Evolutionary conservation across 1,140 invertebrate species (phyloP), one percentile per base, ranked within the genome.

Genomic region (Brachionus asplanchnoidis): DNA sequence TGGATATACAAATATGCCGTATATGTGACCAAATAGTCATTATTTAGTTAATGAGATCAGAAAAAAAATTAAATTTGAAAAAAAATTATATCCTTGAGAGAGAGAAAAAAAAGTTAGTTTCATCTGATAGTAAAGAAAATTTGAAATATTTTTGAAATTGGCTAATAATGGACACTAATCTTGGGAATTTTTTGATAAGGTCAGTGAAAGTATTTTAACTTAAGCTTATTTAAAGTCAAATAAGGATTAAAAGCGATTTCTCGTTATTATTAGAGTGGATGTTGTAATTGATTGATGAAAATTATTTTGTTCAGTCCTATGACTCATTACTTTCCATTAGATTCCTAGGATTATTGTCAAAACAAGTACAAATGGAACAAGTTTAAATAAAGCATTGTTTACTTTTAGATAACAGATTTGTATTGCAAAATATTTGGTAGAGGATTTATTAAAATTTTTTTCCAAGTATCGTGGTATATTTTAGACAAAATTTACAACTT

Each of bases 221-320:
- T 73, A 73, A 73, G 68, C 36, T 11, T 42, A 60, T 60, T 73
- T 42, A 20, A 73, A 73, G 68, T 8, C 17, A 73, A 73, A 73
- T 73, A 42, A 73, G 68, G 68, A 73, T 73, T 73, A 73, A 60
- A 20, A 60, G 53, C 5, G 53, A 60, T 60, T 23, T 46, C 44
- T 46, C 11, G 44, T 46, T n/a, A 46, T 46, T 60, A 23, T 26
- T 60, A 20, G 23, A 60, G n/a, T 60, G 53, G 20, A 5, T 20
- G 5, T 60, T 60, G 53, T 60, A 60, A 60, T 20, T 60, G 53
- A 60, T 60, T 26, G 53, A 20, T 60, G 8, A 8, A 56, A 60
- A 26, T 23, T 60, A 6, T 60, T 60, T 7, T 60, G 17, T 26
- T 9, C 5, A 0, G 6, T 60, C 20, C 20, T 60, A 20, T 60